Conservation (phyloP, 2,888 invertebrate genomes). For the Tenthredo livida region DNA sequence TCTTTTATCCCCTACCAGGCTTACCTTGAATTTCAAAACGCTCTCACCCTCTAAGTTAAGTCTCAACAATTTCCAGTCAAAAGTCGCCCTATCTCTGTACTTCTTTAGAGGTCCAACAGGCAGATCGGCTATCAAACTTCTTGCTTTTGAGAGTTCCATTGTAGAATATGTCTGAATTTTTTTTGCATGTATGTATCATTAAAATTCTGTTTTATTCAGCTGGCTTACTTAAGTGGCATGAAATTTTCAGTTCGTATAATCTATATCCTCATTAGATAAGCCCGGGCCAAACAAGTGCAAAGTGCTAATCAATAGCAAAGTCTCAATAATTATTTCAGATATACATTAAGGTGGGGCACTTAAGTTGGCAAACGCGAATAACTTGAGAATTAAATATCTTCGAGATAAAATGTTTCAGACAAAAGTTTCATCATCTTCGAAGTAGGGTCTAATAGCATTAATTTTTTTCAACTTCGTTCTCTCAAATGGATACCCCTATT, state of each 20-base stretch:
- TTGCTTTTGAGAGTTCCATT: conserved; percentile 75
- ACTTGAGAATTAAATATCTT: too few relatives aligned
- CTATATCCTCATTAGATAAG: neutral
- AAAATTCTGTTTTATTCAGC: neutral
- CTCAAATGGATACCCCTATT: neutral
- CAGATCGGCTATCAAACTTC: conserved; percentile 84
- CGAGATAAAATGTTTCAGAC: too few relatives aligned
- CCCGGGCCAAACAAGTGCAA: neutral
- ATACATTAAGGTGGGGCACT: neutral
- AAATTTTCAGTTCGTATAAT: neutral
- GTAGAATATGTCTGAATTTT: conserved; percentile 1
- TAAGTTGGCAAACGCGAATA: neutral
- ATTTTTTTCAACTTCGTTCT: neutral
- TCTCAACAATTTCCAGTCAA: conserved; percentile 93
- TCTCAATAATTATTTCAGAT: neutral
- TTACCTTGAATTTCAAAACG: conserved; percentile 88
- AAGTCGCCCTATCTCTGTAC: conserved; percentile 89
- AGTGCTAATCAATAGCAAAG: neutral
- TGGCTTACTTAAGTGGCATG: neutral
- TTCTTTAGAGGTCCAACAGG: conserved; percentile 88
- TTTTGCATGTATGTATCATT: neutral
- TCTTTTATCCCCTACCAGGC: conserved; percentile 36
- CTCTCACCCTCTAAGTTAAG: conserved; percentile 90
- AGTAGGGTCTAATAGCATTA: neutral
- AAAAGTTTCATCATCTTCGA: neutral